Conservation (phyloP, 2,797 vertebrate species). For the Gallinago nigripennis region DNA sequence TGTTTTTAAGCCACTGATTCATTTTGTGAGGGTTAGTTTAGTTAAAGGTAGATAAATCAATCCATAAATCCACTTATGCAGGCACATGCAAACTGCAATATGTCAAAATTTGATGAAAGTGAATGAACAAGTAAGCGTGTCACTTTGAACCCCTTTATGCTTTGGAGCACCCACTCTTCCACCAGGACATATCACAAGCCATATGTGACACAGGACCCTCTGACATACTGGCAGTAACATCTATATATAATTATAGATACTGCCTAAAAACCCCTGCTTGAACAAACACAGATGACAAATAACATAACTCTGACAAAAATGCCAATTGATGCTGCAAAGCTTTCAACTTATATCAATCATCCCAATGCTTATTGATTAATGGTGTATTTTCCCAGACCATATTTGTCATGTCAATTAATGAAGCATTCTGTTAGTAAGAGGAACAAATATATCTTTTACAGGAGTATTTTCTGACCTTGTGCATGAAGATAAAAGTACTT, state of each 20-base stretch:
- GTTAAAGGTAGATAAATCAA: not conserved
- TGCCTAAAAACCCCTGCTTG: not conserved
- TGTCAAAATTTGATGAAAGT: not conserved
- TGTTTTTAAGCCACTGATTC: not conserved
- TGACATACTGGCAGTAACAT: not conserved
- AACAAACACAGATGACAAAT: not conserved
- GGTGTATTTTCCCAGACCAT: not conserved
- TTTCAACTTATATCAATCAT: not conserved
- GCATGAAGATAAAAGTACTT: not conserved
- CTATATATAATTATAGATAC: not conserved
- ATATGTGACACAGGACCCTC: not conserved
- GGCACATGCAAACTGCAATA: not conserved
- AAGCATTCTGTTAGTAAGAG: not conserved
- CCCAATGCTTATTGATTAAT: constrained; percentile 4
- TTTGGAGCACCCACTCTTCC: not conserved
- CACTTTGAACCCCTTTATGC: not conserved
- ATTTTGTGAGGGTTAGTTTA: not conserved
- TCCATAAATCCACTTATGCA: not conserved
- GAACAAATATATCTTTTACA: not conserved
- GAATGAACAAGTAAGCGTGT: not conserved
- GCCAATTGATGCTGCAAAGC: not conserved
- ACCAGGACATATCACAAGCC: not conserved
- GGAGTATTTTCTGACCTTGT: not conserved
- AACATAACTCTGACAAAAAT: not conserved
- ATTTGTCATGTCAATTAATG: not conserved